Percentiles rank a stretch among this genome's conserved stretches.
Conservation (phyloP, 1,140 invertebrate species). For the Lepidostoma basale region DNA sequence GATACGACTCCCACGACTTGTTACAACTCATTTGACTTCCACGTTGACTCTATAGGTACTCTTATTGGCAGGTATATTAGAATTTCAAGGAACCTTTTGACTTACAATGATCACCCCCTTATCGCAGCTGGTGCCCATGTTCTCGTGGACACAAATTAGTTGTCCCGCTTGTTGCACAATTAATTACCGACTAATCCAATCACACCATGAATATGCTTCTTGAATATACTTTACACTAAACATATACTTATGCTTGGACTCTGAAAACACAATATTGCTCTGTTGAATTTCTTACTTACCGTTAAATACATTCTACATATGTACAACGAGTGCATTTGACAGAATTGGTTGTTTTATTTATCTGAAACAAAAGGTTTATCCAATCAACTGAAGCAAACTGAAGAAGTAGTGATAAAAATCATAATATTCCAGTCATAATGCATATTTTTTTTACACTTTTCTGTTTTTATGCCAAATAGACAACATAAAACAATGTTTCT, state of each 20-base stretch:
- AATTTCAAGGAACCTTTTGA: not conserved
- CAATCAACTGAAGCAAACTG: not conserved
- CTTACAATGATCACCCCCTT: too few relatives aligned
- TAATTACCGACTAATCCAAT: not conserved
- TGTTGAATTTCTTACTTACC: conserved; percentile 31
- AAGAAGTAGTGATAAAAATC: not conserved
- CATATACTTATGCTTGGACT: conserved; percentile 15
- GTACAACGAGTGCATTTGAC: conserved; percentile 27
- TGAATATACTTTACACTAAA: conserved; percentile 13
- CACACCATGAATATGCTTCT: not conserved
- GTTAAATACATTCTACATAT: too few relatives aligned
- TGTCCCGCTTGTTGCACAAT: conserved; percentile 9
- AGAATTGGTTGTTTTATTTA: not conserved
- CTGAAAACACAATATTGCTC: conserved; percentile 26
- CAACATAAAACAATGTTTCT: not conserved
- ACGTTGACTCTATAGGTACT: not conserved
- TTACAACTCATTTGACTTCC: not conserved
- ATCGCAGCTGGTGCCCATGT: not conserved
- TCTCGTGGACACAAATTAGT: conserved; percentile 1
- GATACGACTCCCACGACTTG: not conserved
- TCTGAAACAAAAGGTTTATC: not conserved
- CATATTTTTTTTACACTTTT: not conserved
- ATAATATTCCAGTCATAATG: not conserved
- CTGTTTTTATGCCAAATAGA: not conserved
- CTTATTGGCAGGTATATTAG: not conserved